phyloP scores from a whole-genome alignment of 1,140 invertebrate species.

The Mya arenaria region DNA sequence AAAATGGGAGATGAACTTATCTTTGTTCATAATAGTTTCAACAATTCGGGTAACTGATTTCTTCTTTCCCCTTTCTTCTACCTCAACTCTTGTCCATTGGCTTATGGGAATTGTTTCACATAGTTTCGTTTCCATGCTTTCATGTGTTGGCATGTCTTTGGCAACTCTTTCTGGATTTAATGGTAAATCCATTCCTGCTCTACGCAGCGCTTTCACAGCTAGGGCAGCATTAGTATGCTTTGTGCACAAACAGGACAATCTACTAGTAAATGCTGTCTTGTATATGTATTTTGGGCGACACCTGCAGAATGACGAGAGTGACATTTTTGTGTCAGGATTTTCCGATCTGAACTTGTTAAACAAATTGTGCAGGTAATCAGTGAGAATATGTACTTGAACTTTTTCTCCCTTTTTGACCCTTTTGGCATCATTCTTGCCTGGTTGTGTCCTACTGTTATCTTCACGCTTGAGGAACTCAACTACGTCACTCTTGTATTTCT shows the following conservation, averaged over 20 bases:
- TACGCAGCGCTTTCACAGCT: constrained; percentile 1
- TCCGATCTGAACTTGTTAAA: too few relatives aligned
- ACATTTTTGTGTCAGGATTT: constrained; percentile 2
- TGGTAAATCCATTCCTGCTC: background rate
- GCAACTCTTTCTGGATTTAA: constrained; percentile 6
- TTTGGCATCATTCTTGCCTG: constrained; percentile 42
- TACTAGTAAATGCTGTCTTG: background rate
- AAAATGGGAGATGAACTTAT: background rate
- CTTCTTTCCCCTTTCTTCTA: constrained; percentile 28
- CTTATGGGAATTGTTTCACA: background rate
- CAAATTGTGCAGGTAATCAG: constrained; percentile 18
- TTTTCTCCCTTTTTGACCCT: constrained; percentile 3
- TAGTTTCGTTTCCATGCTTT: background rate
- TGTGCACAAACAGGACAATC: background rate
- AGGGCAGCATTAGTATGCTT: constrained; percentile 16
- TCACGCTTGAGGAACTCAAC: constrained; percentile 38
- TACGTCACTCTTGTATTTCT: background rate
- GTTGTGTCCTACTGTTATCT: constrained; percentile 45
- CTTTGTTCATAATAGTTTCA: background rate
- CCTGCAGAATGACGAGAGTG: background rate
- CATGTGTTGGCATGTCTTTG: background rate
- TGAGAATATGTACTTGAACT: constrained; percentile 4
- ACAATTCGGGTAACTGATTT: constrained; percentile 32
- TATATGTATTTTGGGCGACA: background rate
- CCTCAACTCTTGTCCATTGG: constrained; percentile 25